Base-by-base conservation (phyloP, 1,140 invertebrate species). In the Leptinotarsa undecemlineata region DNA sequence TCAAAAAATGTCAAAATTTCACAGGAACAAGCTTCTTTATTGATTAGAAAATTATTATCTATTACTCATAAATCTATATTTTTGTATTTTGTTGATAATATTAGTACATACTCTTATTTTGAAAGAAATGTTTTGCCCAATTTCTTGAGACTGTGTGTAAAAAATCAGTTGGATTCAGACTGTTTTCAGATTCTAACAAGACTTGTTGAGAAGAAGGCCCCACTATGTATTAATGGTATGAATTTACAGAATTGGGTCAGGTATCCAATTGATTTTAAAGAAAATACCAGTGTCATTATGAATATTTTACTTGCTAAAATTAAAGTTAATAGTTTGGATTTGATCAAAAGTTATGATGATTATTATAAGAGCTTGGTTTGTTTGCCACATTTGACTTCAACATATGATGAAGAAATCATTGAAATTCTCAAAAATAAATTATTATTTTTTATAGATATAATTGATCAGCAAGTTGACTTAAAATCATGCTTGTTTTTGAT, bases 61-160 rank as follows among this genome's bases (percentile, higher is more conserved):
- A 82, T 90, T 1, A 85, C 87, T 71, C 84, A 89, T 79, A 84
- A 85, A 74, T 82, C 87, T 23, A 86, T 92, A 14, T 86, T 91
- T 11, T 85, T 91, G 15, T 85, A 87, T 61, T 90, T 92, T 79
- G 88, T 94, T 2, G 87, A 90, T 78, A 89, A 90, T 83, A 85
- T 92, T 2, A 87, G 90, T 42, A 82, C 87, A 64, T 92, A 91
- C 82, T 86, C 90, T 6, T 89, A 90, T 63, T 95, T 95, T 84
- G 92, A 94, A 83, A 86, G 90, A 66, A 85, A 93, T 66, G 88
- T 96, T 71, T 83, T 96, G 69, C 92, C 94, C 0, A 86, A 88
- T 51, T 88, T 94, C 48, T 79, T 95, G 15, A 86, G 88, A 14
- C 90, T 88, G 80, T 90, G 90, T 77, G 83, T 90, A n/a, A 80